These are phyloP conservation scores for Euwallacea similis DNA, from an alignment of 1,140 invertebrate genomes.

Conservation along the genomic window DNA sequence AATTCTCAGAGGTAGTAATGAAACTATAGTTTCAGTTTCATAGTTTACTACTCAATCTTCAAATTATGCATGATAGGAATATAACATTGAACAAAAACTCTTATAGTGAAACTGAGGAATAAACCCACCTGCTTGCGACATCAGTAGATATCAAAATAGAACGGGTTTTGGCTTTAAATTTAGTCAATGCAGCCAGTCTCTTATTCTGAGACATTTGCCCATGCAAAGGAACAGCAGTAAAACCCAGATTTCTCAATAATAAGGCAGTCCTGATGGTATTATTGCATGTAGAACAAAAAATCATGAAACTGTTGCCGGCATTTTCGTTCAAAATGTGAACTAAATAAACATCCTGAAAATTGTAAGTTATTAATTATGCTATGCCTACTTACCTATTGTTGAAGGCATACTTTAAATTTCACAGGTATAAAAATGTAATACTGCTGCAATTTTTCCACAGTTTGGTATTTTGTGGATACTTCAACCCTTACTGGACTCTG, in stretches of 20 bases:
- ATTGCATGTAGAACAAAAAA: slow-evolving; percentile 95
- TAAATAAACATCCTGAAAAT: slow-evolving; percentile 86
- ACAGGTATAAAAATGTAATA: slow-evolving; percentile 95
- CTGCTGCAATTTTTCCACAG: slow-evolving; percentile 94
- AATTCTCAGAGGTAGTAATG: slow-evolving; percentile 44
- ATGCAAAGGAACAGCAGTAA: slow-evolving; percentile 92
- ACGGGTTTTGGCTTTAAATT: slow-evolving; percentile 87
- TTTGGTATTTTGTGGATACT: slow-evolving; percentile 96
- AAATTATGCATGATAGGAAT: background rate
- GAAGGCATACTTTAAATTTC: slow-evolving; percentile 81
- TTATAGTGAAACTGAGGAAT: slow-evolving; percentile 4
- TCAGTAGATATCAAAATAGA: slow-evolving; percentile 95
- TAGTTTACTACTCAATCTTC: slow-evolving; percentile 24
- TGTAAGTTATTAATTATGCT: background rate
- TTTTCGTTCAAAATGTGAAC: slow-evolving; percentile 96
- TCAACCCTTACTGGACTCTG: slow-evolving; percentile 93
- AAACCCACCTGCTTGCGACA: slow-evolving; percentile 85
- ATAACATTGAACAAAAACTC: no score
- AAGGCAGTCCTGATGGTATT: slow-evolving; percentile 87
- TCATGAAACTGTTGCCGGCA: slow-evolving; percentile 95
- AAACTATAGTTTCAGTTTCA: slow-evolving; percentile 30
- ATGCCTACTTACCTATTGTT: background rate
- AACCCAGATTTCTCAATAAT: slow-evolving; percentile 83
- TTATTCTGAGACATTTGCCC: slow-evolving; percentile 98
- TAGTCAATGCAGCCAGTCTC: slow-evolving; percentile 85